These are phyloP conservation scores for Macrochelys suwanniensis DNA, from an alignment of 2,797 vertebrate genomes.

Conservation along the genomic window DNA sequence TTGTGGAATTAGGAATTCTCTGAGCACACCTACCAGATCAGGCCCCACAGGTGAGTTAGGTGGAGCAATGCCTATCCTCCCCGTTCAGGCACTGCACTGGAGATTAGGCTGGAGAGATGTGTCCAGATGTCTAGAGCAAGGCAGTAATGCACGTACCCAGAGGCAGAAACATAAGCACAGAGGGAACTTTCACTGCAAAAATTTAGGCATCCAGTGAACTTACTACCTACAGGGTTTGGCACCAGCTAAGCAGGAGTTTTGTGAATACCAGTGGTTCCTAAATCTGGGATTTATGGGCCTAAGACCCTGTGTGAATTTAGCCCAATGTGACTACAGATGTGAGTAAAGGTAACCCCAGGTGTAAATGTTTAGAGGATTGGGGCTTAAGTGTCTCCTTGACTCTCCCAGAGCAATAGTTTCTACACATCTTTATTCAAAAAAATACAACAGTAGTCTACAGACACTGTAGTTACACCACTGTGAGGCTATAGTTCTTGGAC, in stretches of 20 bases:
- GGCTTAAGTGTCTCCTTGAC: accelerated
- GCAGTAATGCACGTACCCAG: too few relatives aligned
- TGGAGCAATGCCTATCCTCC: too few relatives aligned
- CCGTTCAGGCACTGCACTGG: too few relatives aligned
- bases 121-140: too few relatives aligned
- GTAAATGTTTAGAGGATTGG: not conserved
- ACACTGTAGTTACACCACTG: not conserved
- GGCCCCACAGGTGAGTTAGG: too few relatives aligned
- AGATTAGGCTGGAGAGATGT: too few relatives aligned
- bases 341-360: not conserved
- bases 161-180: too few relatives aligned
- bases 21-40: too few relatives aligned
- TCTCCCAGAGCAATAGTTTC: not conserved
- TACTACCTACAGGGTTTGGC: not conserved
- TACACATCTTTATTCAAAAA: not conserved
- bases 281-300: not conserved
- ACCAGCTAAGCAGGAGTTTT: not conserved
- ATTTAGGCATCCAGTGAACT: not conserved
- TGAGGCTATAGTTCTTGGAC: not conserved
- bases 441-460: not conserved
- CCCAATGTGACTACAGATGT: not conserved
- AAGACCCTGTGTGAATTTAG: not conserved
- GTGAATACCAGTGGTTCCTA: not conserved
- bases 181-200: too few relatives aligned
- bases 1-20: too few relatives aligned